Percentiles rank a stretch among this genome's conserved stretches.
phyloP scores from a whole-genome alignment of 2,113 vertebrate species.

The Corythoichthys haematopterus region DNA sequence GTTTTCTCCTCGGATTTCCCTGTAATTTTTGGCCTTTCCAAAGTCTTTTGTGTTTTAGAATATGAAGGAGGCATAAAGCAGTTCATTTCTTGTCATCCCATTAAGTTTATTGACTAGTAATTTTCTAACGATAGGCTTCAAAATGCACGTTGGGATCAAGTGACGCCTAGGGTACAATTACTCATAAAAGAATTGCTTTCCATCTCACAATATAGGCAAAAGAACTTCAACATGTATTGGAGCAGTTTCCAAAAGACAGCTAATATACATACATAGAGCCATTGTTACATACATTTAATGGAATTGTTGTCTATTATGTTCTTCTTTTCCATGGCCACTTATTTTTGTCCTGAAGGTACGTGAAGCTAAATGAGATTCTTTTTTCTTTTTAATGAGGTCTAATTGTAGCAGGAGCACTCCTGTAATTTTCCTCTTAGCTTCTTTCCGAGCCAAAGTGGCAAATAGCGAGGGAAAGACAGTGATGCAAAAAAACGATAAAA shows the following conservation, averaged over 20 bases:
- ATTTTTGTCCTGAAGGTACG: constrained; percentile 45
- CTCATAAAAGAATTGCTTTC: background rate
- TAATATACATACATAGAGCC: background rate
- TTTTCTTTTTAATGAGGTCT: constrained; percentile 63
- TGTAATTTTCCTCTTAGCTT: constrained; percentile 64
- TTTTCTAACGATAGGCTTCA: background rate
- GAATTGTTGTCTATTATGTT: background rate
- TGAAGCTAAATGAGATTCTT: constrained; percentile 65
- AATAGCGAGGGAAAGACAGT: constrained; percentile 15
- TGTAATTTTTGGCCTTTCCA: background rate
- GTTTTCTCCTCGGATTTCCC: background rate
- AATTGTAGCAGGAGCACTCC: constrained; percentile 60
- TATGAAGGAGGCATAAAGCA: background rate
- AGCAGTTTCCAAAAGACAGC: background rate
- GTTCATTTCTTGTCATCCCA: background rate
- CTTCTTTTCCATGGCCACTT: constrained; percentile 26
- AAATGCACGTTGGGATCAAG: constrained; percentile 5
- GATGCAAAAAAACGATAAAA: background rate
- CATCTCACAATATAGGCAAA: background rate
- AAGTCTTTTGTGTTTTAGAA: constrained; percentile 1
- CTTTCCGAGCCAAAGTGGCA: constrained; percentile 39
- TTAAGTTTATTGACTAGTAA: background rate
- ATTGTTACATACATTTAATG: background rate
- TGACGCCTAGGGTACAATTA: constrained; percentile 29
- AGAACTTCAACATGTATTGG: background rate